Percentiles rank a stretch among this genome's conserved stretches.
These are phyloP conservation scores for Cryptotis parvus DNA, from an alignment of 2,113 vertebrate genomes.

Conservation along the genomic window DNA sequence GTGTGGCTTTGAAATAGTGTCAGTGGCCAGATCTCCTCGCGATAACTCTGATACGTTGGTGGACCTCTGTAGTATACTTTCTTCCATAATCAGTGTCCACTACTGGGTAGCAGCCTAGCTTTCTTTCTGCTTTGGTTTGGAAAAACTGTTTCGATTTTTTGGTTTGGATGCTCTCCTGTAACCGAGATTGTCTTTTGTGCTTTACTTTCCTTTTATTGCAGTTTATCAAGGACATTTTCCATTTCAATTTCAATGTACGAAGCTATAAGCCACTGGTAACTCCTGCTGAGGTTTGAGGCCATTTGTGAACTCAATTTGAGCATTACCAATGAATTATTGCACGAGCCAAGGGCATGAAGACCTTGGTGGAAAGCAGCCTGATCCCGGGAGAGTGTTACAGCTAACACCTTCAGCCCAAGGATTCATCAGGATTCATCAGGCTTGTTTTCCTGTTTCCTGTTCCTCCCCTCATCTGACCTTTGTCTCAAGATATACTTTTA, in stretches of 20 bases:
- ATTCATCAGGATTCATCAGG: background rate
- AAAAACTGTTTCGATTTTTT: background rate
- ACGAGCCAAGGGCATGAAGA: background rate
- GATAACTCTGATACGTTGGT: background rate
- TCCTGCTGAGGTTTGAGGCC: background rate
- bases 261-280: background rate
- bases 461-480: background rate
- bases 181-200: background rate
- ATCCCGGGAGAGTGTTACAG: background rate
- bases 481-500: background rate
- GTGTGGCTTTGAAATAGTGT: slow-evolving; percentile 33
- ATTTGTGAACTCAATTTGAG: background rate
- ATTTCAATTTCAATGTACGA: slow-evolving; percentile 49
- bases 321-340: background rate
- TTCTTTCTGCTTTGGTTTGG: background rate
- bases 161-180: slow-evolving; percentile 28
- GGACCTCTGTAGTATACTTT: background rate
- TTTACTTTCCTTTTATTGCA: background rate
- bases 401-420: background rate
- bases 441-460: background rate
- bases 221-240: slow-evolving; percentile 25
- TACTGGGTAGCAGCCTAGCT: slow-evolving; percentile 25
- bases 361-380: background rate
- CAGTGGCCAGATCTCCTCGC: slow-evolving; percentile 38
- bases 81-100: slow-evolving; percentile 10